Percentiles rank a stretch among this genome's conserved stretches.
Conservation (phyloP, 2,113 vertebrate genomes). For the Dipodomys stephensi region DNA sequence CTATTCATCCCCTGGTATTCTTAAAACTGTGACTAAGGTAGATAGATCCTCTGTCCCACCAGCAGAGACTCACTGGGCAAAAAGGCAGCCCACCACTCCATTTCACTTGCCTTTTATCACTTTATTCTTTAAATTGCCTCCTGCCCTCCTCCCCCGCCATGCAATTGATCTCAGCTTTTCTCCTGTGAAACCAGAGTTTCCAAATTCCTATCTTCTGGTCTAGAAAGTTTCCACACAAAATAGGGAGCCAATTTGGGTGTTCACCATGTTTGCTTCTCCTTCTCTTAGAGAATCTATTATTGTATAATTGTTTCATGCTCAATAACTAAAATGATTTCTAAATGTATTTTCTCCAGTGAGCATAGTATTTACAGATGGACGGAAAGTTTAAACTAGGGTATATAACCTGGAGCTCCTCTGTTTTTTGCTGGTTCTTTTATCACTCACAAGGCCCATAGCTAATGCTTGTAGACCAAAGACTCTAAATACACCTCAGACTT, state of each 20-base stretch:
- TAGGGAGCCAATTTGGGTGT: fast-evolving
- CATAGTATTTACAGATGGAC: background rate
- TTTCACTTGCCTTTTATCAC: background rate
- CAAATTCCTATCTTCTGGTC: background rate
- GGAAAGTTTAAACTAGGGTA: background rate
- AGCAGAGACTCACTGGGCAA: background rate
- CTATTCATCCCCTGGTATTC: background rate
- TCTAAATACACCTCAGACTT: background rate
- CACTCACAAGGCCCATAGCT: background rate
- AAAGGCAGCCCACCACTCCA: background rate
- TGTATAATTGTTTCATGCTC: background rate
- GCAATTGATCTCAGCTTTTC: background rate
- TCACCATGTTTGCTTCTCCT: background rate
- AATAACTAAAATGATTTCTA: background rate
- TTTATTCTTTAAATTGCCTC: background rate
- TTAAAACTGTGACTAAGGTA: background rate
- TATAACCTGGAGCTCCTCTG: background rate
- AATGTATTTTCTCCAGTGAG: background rate
- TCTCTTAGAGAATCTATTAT: background rate
- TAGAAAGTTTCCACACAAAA: background rate
- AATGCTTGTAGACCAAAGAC: background rate
- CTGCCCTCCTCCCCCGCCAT: background rate
- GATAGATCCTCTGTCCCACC: too few species aligned
- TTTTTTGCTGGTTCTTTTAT: background rate
- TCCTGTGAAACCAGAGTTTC: background rate